Base-by-base conservation (phyloP, 2,113 vertebrate genomes). In the Bungarus multicinctus region DNA sequence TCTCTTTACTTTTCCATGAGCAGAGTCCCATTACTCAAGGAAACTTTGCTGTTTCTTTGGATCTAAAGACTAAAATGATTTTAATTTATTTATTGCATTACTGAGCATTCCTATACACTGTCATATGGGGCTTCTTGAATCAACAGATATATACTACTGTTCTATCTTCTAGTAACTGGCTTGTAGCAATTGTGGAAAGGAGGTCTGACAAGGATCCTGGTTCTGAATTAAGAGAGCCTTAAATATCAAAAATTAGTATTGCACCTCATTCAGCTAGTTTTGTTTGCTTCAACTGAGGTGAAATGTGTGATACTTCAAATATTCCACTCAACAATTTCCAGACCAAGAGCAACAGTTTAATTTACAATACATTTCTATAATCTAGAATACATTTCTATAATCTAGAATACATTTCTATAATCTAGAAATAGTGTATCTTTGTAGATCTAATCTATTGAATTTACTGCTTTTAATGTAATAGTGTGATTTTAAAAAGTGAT, bases 401-500 rank as follows among this genome's bases (percentile, higher is more conserved):
- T 50, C 9, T 10, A 50, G 47, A 81, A 81, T 81, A 22, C 34
- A 81, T 81, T 81, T 7, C 34, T 81, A 3, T 81, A 81, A 81
- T 81, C 34, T 81, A 81, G 34, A 81, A 22, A 81, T 81, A 81
- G 2, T 43, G 3, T 81, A 39, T 81, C 16, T 39, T 81, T 39
- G 18, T 9, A 39, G 74, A 39, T 39, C 34, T 39, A 81, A 39
- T 6, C 5, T 34, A 39, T 39, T 39, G 5, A 20, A 81, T 81
- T 69, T 11, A 69, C 30, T 69, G 64, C 64, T 43, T 23, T 22
- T 12, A 53, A 53, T 92, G 54, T 87, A 23, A 10, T 85, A 27
- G 34, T 34, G 30, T 95, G 94, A 95, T 96, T 96, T 95, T 91
- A 92, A 69, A 3, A 92, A 89, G 86, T 20, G 0, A 14, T 45